phyloP scores from a whole-genome alignment of 2,113 vertebrate genomes.

The Cryptotis parvus region DNA sequence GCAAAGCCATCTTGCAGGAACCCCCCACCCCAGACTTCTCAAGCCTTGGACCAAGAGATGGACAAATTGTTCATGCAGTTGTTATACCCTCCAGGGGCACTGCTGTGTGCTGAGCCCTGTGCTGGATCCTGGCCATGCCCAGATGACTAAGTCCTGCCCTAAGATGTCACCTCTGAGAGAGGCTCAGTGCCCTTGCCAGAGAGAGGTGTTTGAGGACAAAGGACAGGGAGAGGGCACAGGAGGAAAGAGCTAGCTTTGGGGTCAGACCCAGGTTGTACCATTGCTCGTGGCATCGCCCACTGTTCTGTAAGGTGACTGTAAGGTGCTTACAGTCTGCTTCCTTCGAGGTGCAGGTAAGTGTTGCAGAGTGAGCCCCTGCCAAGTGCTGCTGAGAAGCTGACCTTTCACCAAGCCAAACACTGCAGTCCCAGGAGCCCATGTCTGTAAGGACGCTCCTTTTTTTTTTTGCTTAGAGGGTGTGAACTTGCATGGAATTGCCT shows the following conservation, averaged over 20 bases:
- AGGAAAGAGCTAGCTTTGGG: neutral
- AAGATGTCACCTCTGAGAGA: neutral
- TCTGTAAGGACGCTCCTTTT: neutral
- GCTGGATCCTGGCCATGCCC: neutral
- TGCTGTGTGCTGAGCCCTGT: no score
- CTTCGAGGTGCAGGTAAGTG: neutral
- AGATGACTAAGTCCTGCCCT: neutral
- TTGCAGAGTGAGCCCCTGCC: neutral
- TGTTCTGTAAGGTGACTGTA: neutral
- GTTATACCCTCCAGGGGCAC: neutral
- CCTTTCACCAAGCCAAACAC: neutral
- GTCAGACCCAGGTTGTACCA: fast-evolving
- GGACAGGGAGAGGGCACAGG: neutral
- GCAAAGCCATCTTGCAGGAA: neutral
- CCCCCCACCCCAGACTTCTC: neutral
- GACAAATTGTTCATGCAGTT: neutral
- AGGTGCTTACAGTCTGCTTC: no score
- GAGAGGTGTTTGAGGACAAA: neutral
- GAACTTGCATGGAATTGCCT: neutral
- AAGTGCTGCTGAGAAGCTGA: neutral
- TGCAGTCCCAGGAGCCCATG: neutral
- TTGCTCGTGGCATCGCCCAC: neutral
- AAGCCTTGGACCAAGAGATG: neutral
- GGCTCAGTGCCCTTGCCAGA: neutral
- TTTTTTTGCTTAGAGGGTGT: neutral